Evolutionary conservation across 2,888 invertebrate genomes (phyloP).

Genomic region (Branchellion lobata): DNA sequence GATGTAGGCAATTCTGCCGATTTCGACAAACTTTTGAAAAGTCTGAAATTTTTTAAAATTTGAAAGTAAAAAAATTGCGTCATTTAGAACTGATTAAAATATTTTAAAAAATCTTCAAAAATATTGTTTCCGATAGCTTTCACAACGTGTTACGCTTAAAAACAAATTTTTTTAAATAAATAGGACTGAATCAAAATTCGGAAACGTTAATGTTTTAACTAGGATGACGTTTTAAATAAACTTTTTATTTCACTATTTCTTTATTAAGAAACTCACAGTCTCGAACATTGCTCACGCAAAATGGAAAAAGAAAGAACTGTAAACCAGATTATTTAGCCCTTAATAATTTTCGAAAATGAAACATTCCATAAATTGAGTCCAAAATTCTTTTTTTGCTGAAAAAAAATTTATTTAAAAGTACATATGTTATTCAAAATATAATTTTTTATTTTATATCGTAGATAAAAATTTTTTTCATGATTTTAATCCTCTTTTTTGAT

Average conservation of each 20-base stretch:
- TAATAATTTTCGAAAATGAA: too few species aligned
- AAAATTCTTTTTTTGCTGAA: background rate
- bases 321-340: background rate
- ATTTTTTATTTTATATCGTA: too few species aligned
- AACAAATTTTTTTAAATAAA: background rate
- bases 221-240: too few species aligned
- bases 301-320: constrained; percentile 21
- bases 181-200: too few species aligned
- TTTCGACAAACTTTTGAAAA: constrained; percentile 75
- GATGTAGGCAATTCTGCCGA: constrained; percentile 94
- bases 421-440: too few species aligned
- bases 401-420: too few species aligned
- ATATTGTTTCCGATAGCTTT: background rate
- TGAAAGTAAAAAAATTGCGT: background rate
- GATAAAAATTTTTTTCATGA: too few species aligned
- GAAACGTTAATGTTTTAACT: too few species aligned
- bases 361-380: too few species aligned
- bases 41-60: constrained; percentile 46
- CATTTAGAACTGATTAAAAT: background rate
- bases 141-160: background rate
- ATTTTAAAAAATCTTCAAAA: background rate
- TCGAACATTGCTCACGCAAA: constrained; percentile 2
- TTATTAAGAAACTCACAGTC: background rate
- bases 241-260: too few species aligned
- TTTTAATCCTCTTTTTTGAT: too few species aligned